Conservation (phyloP, 2,113 vertebrate species). For the Saguinus midas region DNA sequence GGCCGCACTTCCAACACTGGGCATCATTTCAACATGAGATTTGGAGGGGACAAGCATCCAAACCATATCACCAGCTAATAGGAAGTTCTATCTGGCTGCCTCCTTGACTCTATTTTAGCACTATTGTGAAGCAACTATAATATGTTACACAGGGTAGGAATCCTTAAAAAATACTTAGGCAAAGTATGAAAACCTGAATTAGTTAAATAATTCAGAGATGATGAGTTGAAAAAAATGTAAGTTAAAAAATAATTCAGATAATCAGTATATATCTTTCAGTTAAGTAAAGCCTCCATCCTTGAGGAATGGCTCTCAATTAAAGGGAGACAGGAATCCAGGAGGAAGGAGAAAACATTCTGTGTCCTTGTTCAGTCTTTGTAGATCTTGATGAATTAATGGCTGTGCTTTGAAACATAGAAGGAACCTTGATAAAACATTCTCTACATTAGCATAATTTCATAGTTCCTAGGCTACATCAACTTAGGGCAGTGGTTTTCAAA, state of each 20-base stretch:
- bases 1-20: no score
- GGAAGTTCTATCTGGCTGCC: background rate
- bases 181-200: background rate
- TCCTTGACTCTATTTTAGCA: background rate
- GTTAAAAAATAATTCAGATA: background rate
- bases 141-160: background rate
- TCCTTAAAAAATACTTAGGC: background rate
- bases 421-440: background rate
- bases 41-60: no score
- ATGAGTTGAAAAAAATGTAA: background rate
- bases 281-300: background rate
- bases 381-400: background rate
- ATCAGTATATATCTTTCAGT: background rate
- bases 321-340: background rate
- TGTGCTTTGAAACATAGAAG: background rate
- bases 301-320: background rate
- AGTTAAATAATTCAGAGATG: background rate
- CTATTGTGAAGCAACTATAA: background rate
- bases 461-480: background rate
- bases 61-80: background rate
- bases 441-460: background rate
- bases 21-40: no score
- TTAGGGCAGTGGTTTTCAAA: background rate
- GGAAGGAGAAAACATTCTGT: background rate
- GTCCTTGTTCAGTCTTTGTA: background rate